Percentiles rank a stretch among this genome's conserved stretches.
Conservation (phyloP, 92 coral and sea anemone species). For the Heliopora coerulea region DNA sequence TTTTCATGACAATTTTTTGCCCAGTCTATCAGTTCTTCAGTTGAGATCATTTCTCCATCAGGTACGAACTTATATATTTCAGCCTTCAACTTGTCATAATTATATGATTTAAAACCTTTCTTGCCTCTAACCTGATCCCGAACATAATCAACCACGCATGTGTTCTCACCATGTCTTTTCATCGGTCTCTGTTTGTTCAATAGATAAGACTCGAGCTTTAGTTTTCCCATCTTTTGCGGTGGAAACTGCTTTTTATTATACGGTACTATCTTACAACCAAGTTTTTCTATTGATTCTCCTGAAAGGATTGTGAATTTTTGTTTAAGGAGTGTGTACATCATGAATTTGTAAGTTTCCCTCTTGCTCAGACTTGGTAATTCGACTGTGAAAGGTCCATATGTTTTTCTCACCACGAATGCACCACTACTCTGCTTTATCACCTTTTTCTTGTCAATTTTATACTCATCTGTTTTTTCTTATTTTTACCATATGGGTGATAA, state of each 20-base stretch:
- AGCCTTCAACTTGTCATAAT: slow-evolving; percentile 11
- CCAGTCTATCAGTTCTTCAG: slow-evolving; percentile 53
- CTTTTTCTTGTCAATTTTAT: too few relatives aligned
- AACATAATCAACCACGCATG: slow-evolving; percentile 46
- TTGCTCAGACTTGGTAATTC: too few relatives aligned
- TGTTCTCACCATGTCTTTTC: slow-evolving; percentile 22
- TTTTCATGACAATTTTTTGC: slow-evolving; percentile 35
- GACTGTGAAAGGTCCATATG: too few relatives aligned
- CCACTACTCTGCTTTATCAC: too few relatives aligned
- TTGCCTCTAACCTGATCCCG: slow-evolving; percentile 47
- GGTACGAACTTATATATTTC: slow-evolving; percentile 36
- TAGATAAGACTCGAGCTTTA: slow-evolving; percentile 45
- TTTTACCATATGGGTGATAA: too few relatives aligned
- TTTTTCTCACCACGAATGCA: too few relatives aligned
- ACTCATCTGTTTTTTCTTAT: too few relatives aligned
- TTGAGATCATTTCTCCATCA: slow-evolving; percentile 36
- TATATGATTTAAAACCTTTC: slow-evolving; percentile 48
- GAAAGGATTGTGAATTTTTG: too few relatives aligned
- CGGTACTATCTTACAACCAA: too few relatives aligned
- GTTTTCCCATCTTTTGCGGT: slow-evolving; percentile 21
- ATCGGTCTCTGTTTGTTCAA: slow-evolving; percentile 35
- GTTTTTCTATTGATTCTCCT: too few relatives aligned
- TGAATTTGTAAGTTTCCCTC: background rate
- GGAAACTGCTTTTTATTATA: background rate
- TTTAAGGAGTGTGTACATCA: background rate